Evolutionary conservation across 2,113 vertebrate genomes (phyloP).

Genomic region (Prunella fulvescens): DNA sequence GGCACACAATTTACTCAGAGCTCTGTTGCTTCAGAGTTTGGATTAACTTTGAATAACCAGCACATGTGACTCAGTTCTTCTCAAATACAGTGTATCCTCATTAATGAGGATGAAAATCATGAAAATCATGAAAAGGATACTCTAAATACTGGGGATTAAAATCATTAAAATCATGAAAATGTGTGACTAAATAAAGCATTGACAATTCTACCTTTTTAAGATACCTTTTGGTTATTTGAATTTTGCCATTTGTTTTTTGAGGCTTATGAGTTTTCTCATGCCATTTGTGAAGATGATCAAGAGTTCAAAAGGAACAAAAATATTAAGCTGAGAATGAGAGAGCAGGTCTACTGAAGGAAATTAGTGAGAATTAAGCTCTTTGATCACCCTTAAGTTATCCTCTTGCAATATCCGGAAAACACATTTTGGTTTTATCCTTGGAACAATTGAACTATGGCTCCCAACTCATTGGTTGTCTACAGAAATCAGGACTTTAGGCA

Average conservation of each 20-base stretch:
- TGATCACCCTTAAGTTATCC: not conserved
- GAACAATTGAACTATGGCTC: not conserved
- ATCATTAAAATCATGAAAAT: not conserved
- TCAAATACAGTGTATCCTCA: not conserved
- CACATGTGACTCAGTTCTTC: not conserved
- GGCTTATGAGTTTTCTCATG: not conserved
- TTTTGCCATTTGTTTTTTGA: not conserved
- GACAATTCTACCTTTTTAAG: not conserved
- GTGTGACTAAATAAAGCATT: not conserved
- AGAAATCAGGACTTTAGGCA: constrained; percentile 5
- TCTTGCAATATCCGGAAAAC: not conserved
- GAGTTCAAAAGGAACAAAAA: not conserved
- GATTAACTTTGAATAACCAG: not conserved
- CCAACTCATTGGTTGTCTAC: not conserved
- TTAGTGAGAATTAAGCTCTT: not conserved
- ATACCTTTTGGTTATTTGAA: not conserved
- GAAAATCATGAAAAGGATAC: not conserved
- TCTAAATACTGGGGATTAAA: not conserved
- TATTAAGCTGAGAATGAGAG: not conserved
- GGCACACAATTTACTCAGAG: not conserved
- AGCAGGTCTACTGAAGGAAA: not conserved
- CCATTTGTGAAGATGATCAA: not conserved
- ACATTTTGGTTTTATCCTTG: not conserved
- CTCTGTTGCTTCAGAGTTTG: not conserved
- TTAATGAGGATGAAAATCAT: not conserved